These are phyloP conservation scores for Melanotus villosus DNA, from an alignment of 2,888 invertebrate genomes.

Conservation along the genomic window DNA sequence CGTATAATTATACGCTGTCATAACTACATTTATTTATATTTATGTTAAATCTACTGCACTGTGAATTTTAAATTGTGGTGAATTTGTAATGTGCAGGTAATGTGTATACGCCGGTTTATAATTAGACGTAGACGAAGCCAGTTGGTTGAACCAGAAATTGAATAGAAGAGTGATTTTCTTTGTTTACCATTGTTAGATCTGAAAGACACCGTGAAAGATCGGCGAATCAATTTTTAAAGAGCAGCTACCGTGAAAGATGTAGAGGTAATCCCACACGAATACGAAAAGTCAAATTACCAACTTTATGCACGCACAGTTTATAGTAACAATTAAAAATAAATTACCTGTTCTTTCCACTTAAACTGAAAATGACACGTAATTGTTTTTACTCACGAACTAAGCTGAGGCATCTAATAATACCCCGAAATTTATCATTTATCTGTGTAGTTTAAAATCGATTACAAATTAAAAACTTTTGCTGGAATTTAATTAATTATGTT, in stretches of 20 bases:
- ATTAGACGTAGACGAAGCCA: conserved; percentile 17
- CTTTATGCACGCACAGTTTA: conserved; percentile 5
- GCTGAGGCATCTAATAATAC: no score
- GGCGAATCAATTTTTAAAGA: conserved; percentile 29
- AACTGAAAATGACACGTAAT: conserved; percentile 8
- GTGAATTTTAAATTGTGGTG: conserved; percentile 25
- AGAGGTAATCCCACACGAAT: conserved; percentile 11
- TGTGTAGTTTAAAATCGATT: background rate
- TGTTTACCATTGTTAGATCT: conserved; percentile 27
- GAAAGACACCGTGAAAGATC: conserved; percentile 31
- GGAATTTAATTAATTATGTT: conserved; percentile 12
- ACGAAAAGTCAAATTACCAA: conserved; percentile 2
- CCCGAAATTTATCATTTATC: no score
- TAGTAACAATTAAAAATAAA: conserved; percentile 15
- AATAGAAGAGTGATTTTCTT: conserved; percentile 27
- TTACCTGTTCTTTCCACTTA: conserved; percentile 18
- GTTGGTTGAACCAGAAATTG: conserved; percentile 18
- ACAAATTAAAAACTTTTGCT: background rate
- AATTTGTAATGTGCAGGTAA: conserved; percentile 15
- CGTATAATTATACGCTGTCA: conserved; percentile 29
- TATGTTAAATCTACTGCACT: conserved; percentile 17
- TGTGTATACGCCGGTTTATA: conserved; percentile 5
- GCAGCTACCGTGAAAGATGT: conserved; percentile 30
- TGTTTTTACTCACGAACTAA: background rate
- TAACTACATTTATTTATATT: conserved; percentile 30